These are phyloP conservation scores for Gracilinanus agilis DNA, from an alignment of 2,113 vertebrate species.

Conservation along the genomic window DNA sequence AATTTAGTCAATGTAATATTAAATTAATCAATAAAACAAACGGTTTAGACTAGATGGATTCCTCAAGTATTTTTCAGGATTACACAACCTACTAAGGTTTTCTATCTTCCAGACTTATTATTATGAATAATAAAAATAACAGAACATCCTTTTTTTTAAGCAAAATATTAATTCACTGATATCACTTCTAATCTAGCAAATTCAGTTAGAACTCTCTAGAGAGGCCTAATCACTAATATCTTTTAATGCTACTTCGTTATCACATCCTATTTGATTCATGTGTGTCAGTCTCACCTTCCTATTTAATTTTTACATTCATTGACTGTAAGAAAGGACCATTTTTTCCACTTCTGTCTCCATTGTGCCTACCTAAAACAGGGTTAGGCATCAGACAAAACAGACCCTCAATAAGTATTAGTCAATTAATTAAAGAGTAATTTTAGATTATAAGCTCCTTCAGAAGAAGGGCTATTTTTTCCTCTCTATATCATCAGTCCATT, in stretches of 20 bases:
- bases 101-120: slow-evolving; percentile 9
- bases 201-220: background rate
- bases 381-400: background rate
- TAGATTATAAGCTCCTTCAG: background rate
- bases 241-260: background rate
- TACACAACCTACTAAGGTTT: background rate
- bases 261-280: background rate
- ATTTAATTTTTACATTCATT: background rate
- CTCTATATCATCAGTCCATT: background rate
- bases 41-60: background rate
- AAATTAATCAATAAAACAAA: background rate
- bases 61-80: background rate
- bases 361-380: background rate
- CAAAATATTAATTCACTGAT: background rate
- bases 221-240: background rate
- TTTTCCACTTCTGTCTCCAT: background rate
- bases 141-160: background rate
- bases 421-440: background rate
- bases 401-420: background rate
- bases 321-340: background rate
- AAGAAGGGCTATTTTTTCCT: background rate
- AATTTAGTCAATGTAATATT: background rate
- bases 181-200: background rate
- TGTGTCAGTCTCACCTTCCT: background rate
- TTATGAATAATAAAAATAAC: background rate